phyloP scores from a whole-genome alignment of 2,797 vertebrate genomes.

The Platalea minor region DNA sequence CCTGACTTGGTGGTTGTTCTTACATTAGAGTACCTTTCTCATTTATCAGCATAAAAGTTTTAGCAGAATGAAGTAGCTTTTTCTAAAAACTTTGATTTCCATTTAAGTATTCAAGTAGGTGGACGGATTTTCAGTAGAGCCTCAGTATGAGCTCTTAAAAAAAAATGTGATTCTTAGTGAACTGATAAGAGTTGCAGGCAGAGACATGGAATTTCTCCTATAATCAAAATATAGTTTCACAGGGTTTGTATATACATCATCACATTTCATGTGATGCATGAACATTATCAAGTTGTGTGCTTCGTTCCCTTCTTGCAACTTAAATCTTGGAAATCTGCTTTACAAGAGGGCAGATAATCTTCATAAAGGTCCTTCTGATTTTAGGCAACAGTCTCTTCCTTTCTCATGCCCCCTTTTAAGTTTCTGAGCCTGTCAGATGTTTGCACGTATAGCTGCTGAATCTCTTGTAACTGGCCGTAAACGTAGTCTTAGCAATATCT shows the following conservation, averaged over 20 bases:
- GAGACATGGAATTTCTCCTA: not conserved
- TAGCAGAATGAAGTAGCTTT: not conserved
- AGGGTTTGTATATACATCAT: not conserved
- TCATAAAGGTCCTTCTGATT: not conserved
- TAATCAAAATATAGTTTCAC: not conserved
- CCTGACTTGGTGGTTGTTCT: not conserved
- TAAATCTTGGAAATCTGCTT: not conserved
- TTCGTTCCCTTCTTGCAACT: not conserved
- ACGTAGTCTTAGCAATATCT: not conserved
- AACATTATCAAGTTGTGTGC: fast-evolving
- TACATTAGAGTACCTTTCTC: not conserved
- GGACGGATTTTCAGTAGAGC: not conserved
- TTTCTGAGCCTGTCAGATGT: not conserved
- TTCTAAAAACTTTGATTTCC: not conserved
- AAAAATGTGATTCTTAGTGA: not conserved
- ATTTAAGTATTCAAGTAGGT: not conserved
- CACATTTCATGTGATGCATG: not conserved
- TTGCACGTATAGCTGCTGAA: not conserved
- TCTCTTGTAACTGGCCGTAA: not conserved
- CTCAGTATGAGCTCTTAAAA: not conserved
- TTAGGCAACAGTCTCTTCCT: not conserved
- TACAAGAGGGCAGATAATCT: not conserved
- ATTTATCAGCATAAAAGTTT: not conserved
- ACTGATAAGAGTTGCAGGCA: not conserved
- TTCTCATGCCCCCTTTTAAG: not conserved